Percentiles rank a stretch among this genome's conserved stretches.
phyloP scores from a whole-genome alignment of 2,797 vertebrate species.

The Odontamblyopus lacepedii region DNA sequence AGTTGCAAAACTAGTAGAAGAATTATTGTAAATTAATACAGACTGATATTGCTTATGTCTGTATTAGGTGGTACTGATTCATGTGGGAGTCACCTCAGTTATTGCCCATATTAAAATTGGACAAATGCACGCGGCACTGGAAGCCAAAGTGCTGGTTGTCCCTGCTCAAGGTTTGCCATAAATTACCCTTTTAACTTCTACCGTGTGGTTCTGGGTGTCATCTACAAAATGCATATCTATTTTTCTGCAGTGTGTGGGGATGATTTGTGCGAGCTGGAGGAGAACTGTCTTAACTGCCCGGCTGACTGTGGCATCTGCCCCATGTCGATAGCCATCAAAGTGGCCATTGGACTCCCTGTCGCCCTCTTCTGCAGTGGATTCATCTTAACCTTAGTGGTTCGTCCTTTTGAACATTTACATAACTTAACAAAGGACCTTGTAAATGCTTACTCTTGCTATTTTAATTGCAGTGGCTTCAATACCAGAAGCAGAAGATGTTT shows the following conservation, averaged over 20 bases:
- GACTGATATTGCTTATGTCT: neutral
- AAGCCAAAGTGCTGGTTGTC: constrained; percentile 77
- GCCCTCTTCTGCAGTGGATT: constrained; percentile 78
- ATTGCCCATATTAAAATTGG: constrained; percentile 82
- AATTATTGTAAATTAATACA: neutral
- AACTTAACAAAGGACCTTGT: neutral
- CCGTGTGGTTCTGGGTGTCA: neutral
- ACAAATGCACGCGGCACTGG: constrained; percentile 78
- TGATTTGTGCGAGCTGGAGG: constrained; percentile 72
- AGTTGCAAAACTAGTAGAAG: too few relatives aligned
- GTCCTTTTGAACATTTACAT: constrained; percentile 23
- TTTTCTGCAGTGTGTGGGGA: constrained; percentile 77
- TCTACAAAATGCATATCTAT: neutral
- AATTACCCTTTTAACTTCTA: neutral
- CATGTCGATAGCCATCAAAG: constrained; percentile 75
- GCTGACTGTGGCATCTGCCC: constrained; percentile 82
- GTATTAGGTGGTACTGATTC: constrained; percentile 76
- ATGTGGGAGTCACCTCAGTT: constrained; percentile 77
- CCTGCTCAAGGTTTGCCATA: constrained; percentile 74
- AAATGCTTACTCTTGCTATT: neutral
- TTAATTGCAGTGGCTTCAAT: constrained; percentile 77
- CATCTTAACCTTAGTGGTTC: constrained; percentile 79
- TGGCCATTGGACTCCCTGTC: constrained; percentile 77
- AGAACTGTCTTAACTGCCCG: constrained; percentile 79
- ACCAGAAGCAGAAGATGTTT: constrained; percentile 85